Percentiles rank a stretch among this genome's conserved stretches.
Conservation (phyloP, 2,113 vertebrate genomes). For the Phoenicopterus ruber region DNA sequence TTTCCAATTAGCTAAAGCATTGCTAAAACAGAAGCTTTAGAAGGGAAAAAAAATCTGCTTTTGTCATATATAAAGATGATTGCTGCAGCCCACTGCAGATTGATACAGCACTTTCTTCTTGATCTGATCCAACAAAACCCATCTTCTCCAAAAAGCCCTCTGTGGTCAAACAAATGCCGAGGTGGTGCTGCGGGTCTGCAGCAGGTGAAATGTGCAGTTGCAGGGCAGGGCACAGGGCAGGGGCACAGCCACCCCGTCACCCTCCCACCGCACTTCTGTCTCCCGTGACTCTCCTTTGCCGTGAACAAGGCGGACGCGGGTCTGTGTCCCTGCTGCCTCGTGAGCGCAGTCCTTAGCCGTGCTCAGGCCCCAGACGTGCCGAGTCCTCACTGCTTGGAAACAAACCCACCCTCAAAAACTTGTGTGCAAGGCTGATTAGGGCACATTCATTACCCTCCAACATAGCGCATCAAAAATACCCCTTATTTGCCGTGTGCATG, state of each 20-base stretch:
- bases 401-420: neutral
- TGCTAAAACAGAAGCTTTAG: neutral
- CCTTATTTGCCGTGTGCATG: neutral
- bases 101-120: neutral
- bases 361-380: neutral
- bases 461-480: neutral
- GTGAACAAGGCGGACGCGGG: fast-evolving
- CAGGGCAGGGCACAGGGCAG: neutral
- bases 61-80: neutral
- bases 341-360: too few relatives aligned
- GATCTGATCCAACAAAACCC: neutral
- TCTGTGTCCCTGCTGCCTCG: neutral
- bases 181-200: neutral
- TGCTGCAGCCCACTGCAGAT: neutral
- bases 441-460: neutral
- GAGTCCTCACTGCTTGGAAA: neutral
- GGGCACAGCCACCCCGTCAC: neutral
- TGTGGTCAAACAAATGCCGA: neutral
- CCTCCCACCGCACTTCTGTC: neutral
- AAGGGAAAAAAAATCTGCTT: neutral
- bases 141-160: neutral
- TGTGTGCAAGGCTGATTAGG: neutral
- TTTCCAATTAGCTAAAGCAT: neutral
- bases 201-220: neutral
- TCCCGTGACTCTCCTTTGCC: neutral